Conservation (phyloP, 2,888 invertebrate species). For the Dichetophora obliterata region DNA sequence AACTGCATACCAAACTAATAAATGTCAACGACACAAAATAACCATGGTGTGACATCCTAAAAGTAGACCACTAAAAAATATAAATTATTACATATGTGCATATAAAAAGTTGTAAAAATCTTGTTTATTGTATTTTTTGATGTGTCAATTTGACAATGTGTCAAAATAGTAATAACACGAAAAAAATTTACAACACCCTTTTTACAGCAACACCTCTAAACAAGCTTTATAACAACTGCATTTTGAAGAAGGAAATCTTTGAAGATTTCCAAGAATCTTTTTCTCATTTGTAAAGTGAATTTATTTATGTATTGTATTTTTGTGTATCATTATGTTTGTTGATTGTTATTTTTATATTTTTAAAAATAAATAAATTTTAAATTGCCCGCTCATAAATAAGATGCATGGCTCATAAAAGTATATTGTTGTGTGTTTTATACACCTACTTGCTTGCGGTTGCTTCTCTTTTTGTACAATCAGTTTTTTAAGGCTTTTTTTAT, state of each 20-base stretch:
- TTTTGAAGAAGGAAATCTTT: not conserved
- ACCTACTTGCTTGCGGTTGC: too few species aligned
- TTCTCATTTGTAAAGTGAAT: not conserved
- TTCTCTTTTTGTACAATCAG: too few species aligned
- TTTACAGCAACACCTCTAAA: not conserved
- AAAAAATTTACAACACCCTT: not conserved
- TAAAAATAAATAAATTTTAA: not conserved
- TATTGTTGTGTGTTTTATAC: not conserved
- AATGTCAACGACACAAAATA: not conserved
- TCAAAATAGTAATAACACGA: constrained; percentile 39
- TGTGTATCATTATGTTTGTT: too few species aligned
- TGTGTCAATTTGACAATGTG: constrained; percentile 42
- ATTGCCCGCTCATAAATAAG: constrained; percentile 65
- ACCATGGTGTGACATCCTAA: not conserved
- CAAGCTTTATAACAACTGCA: not conserved
- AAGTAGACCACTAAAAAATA: not conserved
- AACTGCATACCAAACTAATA: not conserved
- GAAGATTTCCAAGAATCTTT: not conserved
- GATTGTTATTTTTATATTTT: not conserved
- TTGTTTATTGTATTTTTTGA: not conserved
- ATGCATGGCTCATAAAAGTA: constrained; percentile 67
- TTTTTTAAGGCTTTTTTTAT: too few species aligned
- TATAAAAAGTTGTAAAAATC: not conserved
- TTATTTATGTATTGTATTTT: too few species aligned
- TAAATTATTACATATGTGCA: not conserved